Evolutionary conservation across 2,113 vertebrate species (phyloP), one percentile per base, ranked within the genome.

Genomic region (Perca flavescens): DNA sequence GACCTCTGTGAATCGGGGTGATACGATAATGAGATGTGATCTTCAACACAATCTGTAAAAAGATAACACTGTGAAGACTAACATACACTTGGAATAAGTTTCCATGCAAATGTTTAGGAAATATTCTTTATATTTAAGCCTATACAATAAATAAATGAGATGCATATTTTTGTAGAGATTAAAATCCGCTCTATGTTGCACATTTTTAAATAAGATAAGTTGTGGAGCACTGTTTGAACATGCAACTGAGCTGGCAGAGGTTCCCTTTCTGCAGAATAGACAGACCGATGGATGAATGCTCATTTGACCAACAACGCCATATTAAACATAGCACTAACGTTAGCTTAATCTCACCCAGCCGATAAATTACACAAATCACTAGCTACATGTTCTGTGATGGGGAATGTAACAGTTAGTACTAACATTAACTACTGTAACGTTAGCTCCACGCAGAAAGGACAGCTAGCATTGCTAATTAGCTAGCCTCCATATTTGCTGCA

Each of bases 11-110:
- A 63, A 40, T 21, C 36, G 2, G n/a, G 15, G 10, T 17, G 19
- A 19, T 43, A 43, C 40, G 40, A 43, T 43, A 11, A 43, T 43
- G 40, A 43, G 40, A 43, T 61, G 1, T 28, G 53, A 77, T 50
- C 53, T 76, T 67, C 79, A 72, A 74, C 63, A 22, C 6, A 84
- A 85, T 57, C 91, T 93, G 85, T 11, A 50, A 78, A 85, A 68
- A 85, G 8, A 85, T 47, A 49, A 34, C 3, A 56, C 14, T 3
- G 17, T 82, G 50, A 66, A 40, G 15, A 49, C 10, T 11, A 11
- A 43, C 40, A 43, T 11, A 56, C 25, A 22, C 47, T 3, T 12
- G 5, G 4, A 16, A 7, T 6, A 34, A 0, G 2, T 63, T n/a
- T 28, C 2, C 25, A 46, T 7, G 3, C 62, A 12, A 13, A 22